Percentiles rank a stretch among this genome's conserved stretches.
These are phyloP conservation scores for Diarsia rubi DNA, from an alignment of 2,888 invertebrate genomes.

Conservation along the genomic window DNA sequence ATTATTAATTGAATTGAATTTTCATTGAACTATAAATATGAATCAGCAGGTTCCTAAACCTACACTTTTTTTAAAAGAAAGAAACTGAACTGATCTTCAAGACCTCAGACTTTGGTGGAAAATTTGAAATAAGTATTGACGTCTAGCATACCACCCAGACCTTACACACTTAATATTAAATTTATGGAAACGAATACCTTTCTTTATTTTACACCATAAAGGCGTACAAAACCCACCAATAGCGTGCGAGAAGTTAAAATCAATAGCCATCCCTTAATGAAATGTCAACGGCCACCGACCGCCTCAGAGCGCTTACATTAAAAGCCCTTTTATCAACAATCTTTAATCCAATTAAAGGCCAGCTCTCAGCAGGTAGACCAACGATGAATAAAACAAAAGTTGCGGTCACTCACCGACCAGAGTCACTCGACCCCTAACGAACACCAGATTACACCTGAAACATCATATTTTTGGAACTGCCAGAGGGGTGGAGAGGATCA, in stretches of 20 bases:
- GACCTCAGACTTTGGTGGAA: neutral
- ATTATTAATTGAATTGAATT: neutral
- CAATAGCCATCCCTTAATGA: constrained; percentile 83
- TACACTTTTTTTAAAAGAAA: neutral
- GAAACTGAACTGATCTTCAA: neutral
- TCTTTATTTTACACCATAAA: constrained; percentile 33
- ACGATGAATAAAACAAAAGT: constrained; percentile 88
- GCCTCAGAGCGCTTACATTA: constrained; percentile 78
- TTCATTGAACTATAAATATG: neutral
- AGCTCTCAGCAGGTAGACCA: constrained; percentile 83
- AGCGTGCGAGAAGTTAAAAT: constrained; percentile 74
- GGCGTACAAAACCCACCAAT: constrained; percentile 63
- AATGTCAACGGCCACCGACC: constrained; percentile 79
- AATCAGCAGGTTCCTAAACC: neutral
- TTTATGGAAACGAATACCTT: neutral
- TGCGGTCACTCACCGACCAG: constrained; percentile 73
- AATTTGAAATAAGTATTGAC: neutral
- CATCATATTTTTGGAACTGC: constrained; percentile 47
- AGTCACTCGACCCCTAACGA: constrained; percentile 66
- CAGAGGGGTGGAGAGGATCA: constrained; percentile 58
- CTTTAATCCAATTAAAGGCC: constrained; percentile 88
- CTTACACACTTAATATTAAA: neutral
- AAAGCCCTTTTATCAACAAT: constrained; percentile 86
- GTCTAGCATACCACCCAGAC: neutral
- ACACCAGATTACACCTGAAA: constrained; percentile 41